Percentiles rank a stretch among this genome's conserved stretches.
Conservation (phyloP, 2,888 invertebrate genomes). For the Agrochola lychnidis region DNA sequence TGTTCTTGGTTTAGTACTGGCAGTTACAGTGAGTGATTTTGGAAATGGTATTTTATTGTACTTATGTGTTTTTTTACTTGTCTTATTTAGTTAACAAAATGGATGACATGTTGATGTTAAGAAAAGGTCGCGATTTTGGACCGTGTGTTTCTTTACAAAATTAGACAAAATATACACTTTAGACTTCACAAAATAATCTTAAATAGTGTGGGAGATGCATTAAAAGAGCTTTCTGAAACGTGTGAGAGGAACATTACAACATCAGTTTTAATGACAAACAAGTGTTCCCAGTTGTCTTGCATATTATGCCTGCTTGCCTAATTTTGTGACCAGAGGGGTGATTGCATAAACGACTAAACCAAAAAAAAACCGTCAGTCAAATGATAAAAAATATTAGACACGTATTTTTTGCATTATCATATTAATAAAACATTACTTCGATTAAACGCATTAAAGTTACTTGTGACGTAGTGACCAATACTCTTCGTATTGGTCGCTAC, state of each 20-base stretch:
- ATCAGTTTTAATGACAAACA: background rate
- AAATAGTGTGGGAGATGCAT: background rate
- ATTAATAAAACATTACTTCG: too few relatives aligned
- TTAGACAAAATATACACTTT: background rate
- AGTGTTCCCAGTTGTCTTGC: background rate
- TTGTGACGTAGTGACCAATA: too few relatives aligned
- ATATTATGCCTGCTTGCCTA: background rate
- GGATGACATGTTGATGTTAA: background rate
- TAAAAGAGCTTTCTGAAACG: too few relatives aligned
- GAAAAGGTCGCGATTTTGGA: background rate
- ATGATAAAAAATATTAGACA: too few relatives aligned
- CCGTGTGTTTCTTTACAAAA: background rate
- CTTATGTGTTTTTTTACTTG: background rate
- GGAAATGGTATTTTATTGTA: background rate
- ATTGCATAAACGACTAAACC: too few relatives aligned
- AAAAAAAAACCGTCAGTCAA: too few relatives aligned
- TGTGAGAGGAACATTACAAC: too few relatives aligned
- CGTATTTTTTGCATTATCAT: too few relatives aligned
- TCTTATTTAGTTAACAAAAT: background rate
- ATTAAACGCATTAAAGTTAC: too few relatives aligned
- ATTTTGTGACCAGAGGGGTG: background rate
- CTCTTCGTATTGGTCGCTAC: too few relatives aligned
- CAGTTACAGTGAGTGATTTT: constrained; percentile 8
- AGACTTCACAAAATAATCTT: background rate
- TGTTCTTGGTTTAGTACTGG: constrained; percentile 21